Evolutionary conservation across 2,113 vertebrate genomes (phyloP).

Genomic region (Vulpes ferrilata): DNA sequence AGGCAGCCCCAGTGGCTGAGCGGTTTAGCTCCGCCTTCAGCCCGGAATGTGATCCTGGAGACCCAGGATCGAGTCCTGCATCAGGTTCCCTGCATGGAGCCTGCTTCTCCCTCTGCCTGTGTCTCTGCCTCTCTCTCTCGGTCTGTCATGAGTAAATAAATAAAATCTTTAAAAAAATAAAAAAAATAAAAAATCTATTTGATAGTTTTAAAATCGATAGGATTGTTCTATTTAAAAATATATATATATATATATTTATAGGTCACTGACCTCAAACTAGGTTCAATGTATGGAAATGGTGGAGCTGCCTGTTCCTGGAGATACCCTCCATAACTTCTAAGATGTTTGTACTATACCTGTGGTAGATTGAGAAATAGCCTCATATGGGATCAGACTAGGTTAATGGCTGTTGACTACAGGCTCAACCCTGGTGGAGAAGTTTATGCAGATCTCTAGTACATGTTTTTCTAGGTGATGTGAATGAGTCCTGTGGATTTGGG

Average conservation of each 20-base stretch:
- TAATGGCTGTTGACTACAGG: not conserved
- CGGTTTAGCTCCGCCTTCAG: no score
- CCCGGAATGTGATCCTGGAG: no score
- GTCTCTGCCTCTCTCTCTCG: no score
- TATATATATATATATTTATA: not conserved
- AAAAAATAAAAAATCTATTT: not conserved
- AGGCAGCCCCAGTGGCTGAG: no score
- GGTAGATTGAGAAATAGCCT: not conserved
- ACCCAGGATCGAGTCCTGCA: no score
- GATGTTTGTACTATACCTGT: not conserved
- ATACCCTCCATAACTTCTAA: not conserved
- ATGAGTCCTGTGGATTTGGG: not conserved
- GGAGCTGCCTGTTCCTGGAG: not conserved
- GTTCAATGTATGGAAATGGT: not conserved
- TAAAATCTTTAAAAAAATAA: no score
- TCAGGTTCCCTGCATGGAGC: no score
- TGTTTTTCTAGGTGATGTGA: not conserved
- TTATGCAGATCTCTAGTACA: not conserved
- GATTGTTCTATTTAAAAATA: not conserved
- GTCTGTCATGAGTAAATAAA: no score
- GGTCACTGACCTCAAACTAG: not conserved
- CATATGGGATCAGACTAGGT: not conserved
- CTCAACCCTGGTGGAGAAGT: not conserved
- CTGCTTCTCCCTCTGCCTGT: no score
- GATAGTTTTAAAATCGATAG: not conserved